Conservation (phyloP, 2,797 vertebrate genomes). For the Chelon auratus region DNA sequence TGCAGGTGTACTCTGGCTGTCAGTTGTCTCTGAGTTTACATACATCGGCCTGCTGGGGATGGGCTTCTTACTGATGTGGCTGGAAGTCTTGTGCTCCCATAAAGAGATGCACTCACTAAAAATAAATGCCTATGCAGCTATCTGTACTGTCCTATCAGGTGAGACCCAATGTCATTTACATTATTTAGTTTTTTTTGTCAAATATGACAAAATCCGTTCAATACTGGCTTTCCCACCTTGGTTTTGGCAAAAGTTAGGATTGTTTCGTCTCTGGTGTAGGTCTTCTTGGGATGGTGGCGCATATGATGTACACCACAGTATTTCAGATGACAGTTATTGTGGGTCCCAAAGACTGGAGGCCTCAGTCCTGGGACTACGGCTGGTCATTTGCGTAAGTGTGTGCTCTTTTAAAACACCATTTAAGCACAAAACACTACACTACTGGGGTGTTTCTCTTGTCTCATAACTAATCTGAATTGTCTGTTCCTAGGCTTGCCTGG, state of each 20-base stretch:
- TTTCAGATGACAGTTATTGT: slow-evolving; percentile 89
- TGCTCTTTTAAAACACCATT: not conserved
- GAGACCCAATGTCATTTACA: slow-evolving; percentile 25
- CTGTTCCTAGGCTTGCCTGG: slow-evolving; percentile 85
- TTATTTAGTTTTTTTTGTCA: not conserved
- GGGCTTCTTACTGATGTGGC: slow-evolving; percentile 90
- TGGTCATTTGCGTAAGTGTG: slow-evolving; percentile 84
- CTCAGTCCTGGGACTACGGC: slow-evolving; percentile 85
- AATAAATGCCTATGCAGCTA: slow-evolving; percentile 89
- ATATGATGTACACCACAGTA: slow-evolving; percentile 90
- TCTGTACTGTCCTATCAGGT: slow-evolving; percentile 90
- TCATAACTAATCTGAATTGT: not conserved
- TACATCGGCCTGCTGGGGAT: slow-evolving; percentile 88
- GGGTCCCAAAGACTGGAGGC: slow-evolving; percentile 90
- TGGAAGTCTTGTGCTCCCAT: slow-evolving; percentile 85
- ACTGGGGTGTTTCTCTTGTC: not conserved
- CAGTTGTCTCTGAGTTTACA: slow-evolving; percentile 87
- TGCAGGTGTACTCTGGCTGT: slow-evolving; percentile 85
- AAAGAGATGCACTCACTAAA: slow-evolving; percentile 88
- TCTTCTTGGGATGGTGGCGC: slow-evolving; percentile 88
- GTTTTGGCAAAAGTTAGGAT: not conserved
- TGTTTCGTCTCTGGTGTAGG: slow-evolving; percentile 62
- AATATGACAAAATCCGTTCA: too few relatives aligned
- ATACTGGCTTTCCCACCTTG: not conserved
- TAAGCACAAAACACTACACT: not conserved